Base-by-base conservation (phyloP, 2,797 vertebrate species). In the Phrynocephalus guinanensis region DNA sequence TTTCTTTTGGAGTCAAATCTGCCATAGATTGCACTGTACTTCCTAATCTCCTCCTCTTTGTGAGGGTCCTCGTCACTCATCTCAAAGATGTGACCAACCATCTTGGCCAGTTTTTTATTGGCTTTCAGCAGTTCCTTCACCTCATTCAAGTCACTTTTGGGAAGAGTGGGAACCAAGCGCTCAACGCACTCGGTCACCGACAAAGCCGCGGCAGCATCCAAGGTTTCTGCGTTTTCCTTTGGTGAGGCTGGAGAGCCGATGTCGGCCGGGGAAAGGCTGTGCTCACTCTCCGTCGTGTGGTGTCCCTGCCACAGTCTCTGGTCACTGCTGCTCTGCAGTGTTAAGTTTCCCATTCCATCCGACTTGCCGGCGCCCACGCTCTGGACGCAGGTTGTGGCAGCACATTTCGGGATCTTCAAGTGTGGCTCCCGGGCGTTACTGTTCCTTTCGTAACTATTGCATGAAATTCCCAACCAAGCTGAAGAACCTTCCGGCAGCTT, bases 1-100 rank as follows among this genome's bases (percentile, higher is more conserved):
- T 99, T 97, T 88, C 99, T 97, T 97, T 99, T 99, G 0, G 99
- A 99, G 96, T 99, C 99, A 77, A 99, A 99, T 70, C 99, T 97
- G 56, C 99, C 99, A 38, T 99, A 99, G 95, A 99, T 99, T 95
- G 99, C 99, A 92, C 99, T 99, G 95, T 99, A 99, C 92, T 99
- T 99, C 33, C 99, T 97, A 75, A 99, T 98, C 95, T 99, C 99
- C 90, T 99, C 99, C 93, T 99, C 98, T 90, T 98, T 96, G 79
- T 97, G 98, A 0, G 98, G 98, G 90, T 99, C 98, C 1, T 98
- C 98, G 0, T 99, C 98, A 7, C 95, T 96, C 98, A 99, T 98
- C 50, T 99, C 98, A 70, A 99, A 98, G 96, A 99, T 99, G 96
- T 99, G 99, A 63, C 98, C 98, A 6, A 99, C 98, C 98, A 99